phyloP scores from a whole-genome alignment of 30 jellyfish, hydroid and myxozoan species.

The Hydractinia echinata region DNA sequence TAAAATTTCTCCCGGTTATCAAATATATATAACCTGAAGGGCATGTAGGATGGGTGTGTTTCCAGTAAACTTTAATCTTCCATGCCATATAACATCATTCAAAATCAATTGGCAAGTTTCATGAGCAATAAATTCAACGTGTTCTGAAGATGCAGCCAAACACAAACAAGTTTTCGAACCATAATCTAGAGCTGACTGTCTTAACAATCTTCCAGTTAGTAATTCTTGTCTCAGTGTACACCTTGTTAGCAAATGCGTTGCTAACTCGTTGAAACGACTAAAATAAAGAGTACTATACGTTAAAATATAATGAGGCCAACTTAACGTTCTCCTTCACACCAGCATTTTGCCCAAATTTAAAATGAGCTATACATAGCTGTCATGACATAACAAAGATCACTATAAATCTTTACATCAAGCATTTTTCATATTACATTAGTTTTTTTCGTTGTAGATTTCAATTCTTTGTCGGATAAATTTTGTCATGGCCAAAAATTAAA shows the following conservation, averaged over 20 bases:
- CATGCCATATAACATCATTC: slow-evolving; percentile 12
- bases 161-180: background rate
- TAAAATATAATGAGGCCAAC: no score
- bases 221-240: slow-evolving; percentile 1
- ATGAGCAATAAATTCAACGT: background rate
- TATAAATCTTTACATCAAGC: no score
- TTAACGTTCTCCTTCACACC: no score
- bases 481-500: no score
- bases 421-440: no score
- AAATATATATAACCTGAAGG: background rate
- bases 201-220: background rate
- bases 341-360: no score
- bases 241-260: background rate
- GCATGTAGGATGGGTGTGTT: background rate
- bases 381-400: no score
- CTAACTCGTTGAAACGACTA: slow-evolving; percentile 7
- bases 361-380: no score
- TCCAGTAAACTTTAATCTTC: slow-evolving; percentile 8
- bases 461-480: no score
- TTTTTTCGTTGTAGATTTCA: no score
- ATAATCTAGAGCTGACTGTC: slow-evolving; percentile 8
- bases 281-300: background rate
- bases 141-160: slow-evolving; percentile 13
- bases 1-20: no score
- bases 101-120: background rate